Percentiles rank a stretch among this genome's conserved stretches.
These are phyloP conservation scores for Rafetus swinhoei DNA, from an alignment of 2,113 vertebrate genomes.

Conservation along the genomic window DNA sequence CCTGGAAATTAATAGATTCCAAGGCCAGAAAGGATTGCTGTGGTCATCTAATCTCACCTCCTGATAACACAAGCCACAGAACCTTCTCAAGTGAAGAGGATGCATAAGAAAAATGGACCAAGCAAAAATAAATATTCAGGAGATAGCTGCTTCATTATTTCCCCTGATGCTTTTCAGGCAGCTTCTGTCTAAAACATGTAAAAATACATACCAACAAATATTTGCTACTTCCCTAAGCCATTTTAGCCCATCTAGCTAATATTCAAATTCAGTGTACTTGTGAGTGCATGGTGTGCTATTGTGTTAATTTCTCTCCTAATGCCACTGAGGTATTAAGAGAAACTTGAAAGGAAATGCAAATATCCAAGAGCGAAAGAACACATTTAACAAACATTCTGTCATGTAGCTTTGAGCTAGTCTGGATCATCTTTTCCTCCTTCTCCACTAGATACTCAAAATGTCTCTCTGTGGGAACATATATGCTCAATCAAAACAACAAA, in stretches of 20 bases:
- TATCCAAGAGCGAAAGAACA: slow-evolving; percentile 65
- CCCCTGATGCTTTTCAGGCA: slow-evolving; percentile 32
- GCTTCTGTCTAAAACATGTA: slow-evolving; percentile 56
- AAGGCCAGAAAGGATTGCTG: background rate
- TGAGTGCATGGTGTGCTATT: slow-evolving; percentile 43
- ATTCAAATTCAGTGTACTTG: slow-evolving; percentile 29
- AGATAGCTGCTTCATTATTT: slow-evolving; percentile 43
- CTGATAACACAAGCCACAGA: background rate
- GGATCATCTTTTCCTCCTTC: slow-evolving; percentile 25
- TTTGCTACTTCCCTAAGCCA: slow-evolving; percentile 52
- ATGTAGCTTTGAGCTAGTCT: slow-evolving; percentile 50
- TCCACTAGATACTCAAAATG: slow-evolving; percentile 22
- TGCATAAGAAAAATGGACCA: background rate
- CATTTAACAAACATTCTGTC: slow-evolving; percentile 56
- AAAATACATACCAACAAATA: slow-evolving; percentile 52
- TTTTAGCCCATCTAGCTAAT: slow-evolving; percentile 66
- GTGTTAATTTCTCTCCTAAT: slow-evolving; percentile 46
- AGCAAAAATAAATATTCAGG: slow-evolving; percentile 58
- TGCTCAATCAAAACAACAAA: slow-evolving; percentile 4
- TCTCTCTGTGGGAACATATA: slow-evolving; percentile 38
- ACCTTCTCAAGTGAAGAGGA: background rate
- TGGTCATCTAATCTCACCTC: background rate
- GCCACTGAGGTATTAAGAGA: slow-evolving; percentile 42
- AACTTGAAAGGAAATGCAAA: slow-evolving; percentile 69
- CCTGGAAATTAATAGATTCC: background rate